A percentile compares a stretch with the other conserved stretches of the same genome.
Conservation (phyloP, 2,113 vertebrate genomes). For the Cololabis saira region DNA sequence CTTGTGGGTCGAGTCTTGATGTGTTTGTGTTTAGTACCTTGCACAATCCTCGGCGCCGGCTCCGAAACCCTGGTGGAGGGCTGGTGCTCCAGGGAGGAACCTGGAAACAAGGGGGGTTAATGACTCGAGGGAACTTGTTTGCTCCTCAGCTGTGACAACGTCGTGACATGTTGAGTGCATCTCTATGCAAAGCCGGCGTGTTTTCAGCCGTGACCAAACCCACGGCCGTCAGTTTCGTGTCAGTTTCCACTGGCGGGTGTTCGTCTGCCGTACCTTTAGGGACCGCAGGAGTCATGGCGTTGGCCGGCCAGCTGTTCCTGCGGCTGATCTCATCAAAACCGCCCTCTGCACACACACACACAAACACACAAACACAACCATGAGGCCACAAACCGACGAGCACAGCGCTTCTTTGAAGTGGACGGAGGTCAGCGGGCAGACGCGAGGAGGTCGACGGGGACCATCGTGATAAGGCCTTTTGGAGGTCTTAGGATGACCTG, state of each 20-base stretch:
- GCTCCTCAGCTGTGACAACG: too few relatives aligned
- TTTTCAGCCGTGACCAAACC: neutral
- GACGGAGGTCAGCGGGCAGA: conserved; percentile 10
- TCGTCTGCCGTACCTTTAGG: conserved; percentile 73
- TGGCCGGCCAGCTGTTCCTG: conserved; percentile 81
- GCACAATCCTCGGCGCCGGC: conserved; percentile 63
- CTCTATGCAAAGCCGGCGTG: neutral
- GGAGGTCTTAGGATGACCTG: conserved; percentile 67
- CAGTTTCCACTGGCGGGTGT: neutral
- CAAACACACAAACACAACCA: conserved; percentile 17
- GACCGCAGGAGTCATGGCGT: conserved; percentile 68
- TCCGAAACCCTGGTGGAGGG: conserved; percentile 77
- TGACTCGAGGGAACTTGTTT: too few relatives aligned
- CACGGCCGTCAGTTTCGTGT: conserved; percentile 2
- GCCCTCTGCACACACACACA: conserved; percentile 74
- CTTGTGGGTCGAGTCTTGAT: too few relatives aligned
- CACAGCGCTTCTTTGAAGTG: conserved; percentile 62
- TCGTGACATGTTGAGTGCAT: too few relatives aligned
- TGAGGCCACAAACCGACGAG: conserved; percentile 30
- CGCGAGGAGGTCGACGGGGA: conserved; percentile 71
- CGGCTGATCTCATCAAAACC: conserved; percentile 82
- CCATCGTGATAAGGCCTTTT: conserved; percentile 45
- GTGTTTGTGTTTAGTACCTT: conserved; percentile 59
- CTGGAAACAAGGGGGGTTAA: conserved; percentile 44
- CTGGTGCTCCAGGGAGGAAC: conserved; percentile 80